A percentile compares a stretch with the other conserved stretches of the same genome.
Evolutionary conservation across 1,140 invertebrate species (phyloP).

Genomic region (Plectrocnemia conspersa): DNA sequence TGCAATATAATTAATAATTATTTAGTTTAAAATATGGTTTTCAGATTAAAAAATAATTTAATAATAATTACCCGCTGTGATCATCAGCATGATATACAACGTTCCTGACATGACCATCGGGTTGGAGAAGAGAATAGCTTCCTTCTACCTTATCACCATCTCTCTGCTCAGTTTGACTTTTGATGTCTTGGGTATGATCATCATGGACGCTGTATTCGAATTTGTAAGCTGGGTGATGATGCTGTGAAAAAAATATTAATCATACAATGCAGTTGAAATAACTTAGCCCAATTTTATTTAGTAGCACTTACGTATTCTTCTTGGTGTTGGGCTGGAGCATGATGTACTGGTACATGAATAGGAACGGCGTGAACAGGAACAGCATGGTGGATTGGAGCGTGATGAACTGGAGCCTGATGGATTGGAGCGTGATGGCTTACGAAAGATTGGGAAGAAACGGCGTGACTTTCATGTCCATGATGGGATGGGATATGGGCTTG

Average conservation of each 20-base stretch:
- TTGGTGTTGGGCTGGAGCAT: slow-evolving; percentile 13
- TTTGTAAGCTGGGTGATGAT: slow-evolving; percentile 52
- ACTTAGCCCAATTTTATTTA: too few relatives aligned
- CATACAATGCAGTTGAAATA: background rate
- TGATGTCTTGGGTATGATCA: slow-evolving; percentile 52
- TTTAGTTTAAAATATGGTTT: background rate
- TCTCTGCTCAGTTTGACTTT: slow-evolving; percentile 49
- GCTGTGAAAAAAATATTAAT: slow-evolving; percentile 24
- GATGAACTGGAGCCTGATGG: slow-evolving; percentile 12
- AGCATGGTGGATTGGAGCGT: slow-evolving; percentile 26
- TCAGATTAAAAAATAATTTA: background rate
- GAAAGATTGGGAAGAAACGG: slow-evolving; percentile 12
- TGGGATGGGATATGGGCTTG: slow-evolving; percentile 33
- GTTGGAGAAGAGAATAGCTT: slow-evolving; percentile 55
- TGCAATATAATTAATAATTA: slow-evolving; percentile 1
- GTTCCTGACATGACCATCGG: slow-evolving; percentile 54
- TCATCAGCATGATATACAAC: slow-evolving; percentile 57
- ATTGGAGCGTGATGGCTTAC: slow-evolving; percentile 11
- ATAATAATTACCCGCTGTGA: slow-evolving; percentile 42
- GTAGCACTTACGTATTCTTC: slow-evolving; percentile 45
- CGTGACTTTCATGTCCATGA: slow-evolving; percentile 17
- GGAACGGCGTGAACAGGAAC: background rate
- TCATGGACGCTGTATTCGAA: slow-evolving; percentile 54
- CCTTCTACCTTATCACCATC: slow-evolving; percentile 57
- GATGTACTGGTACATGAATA: slow-evolving; percentile 9